These are phyloP conservation scores for Mechanitis mazaeus DNA, from an alignment of 2,888 invertebrate species.

Conservation along the genomic window DNA sequence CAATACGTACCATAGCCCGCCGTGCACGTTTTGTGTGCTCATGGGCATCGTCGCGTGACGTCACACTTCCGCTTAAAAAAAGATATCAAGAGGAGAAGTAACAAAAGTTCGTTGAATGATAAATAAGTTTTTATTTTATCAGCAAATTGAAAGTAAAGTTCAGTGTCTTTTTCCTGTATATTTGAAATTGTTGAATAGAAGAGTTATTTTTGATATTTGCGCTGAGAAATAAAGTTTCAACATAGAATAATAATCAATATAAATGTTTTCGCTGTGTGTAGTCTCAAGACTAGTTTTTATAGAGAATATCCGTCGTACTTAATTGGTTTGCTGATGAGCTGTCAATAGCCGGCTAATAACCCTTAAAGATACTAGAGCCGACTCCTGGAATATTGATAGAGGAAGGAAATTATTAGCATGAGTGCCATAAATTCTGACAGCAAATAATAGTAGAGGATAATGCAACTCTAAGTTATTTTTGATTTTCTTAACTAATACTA, in stretches of 20 bases:
- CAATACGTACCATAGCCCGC: conserved; percentile 14
- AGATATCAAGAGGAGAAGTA: background rate
- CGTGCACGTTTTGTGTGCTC: conserved; percentile 18
- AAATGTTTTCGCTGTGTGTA: too few relatives aligned
- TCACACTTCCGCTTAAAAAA: conserved; percentile 18
- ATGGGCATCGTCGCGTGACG: conserved; percentile 29
- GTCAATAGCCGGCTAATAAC: conserved; percentile 1
- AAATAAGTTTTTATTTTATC: background rate
- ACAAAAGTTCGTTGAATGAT: too few relatives aligned
- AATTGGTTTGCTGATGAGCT: conserved; percentile 1
- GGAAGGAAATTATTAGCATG: too few relatives aligned
- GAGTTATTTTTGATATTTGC: too few relatives aligned
- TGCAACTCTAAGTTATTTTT: too few relatives aligned
- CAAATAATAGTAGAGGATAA: too few relatives aligned
- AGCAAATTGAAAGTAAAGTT: background rate
- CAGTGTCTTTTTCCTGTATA: background rate
- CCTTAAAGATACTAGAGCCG: background rate
- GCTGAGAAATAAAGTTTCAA: too few relatives aligned
- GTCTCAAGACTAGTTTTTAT: too few relatives aligned
- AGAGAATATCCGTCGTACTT: background rate
- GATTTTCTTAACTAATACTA: too few relatives aligned
- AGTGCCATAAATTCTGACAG: too few relatives aligned
- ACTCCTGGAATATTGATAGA: background rate
- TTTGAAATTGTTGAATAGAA: too few relatives aligned
- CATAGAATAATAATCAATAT: too few relatives aligned